Percentiles rank a stretch among this genome's conserved stretches.
phyloP scores from a whole-genome alignment of 2,113 vertebrate genomes.

The Xenopus tropicalis region DNA sequence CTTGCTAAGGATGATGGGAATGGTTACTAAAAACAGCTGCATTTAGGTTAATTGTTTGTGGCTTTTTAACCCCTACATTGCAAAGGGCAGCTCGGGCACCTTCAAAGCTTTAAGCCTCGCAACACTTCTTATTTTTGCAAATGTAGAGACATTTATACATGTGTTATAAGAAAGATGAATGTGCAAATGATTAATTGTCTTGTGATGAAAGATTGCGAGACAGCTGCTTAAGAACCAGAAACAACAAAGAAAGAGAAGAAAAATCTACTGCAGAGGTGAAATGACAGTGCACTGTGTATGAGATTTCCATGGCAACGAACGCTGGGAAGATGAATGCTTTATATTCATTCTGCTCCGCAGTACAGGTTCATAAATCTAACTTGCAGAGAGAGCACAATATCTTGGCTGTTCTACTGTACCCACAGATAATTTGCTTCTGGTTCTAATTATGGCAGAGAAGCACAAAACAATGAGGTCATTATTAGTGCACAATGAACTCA shows the following conservation, averaged over 20 bases:
- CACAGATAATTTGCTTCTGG: slow-evolving; percentile 66
- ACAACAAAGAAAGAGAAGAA: slow-evolving; percentile 66
- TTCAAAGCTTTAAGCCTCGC: too few relatives aligned
- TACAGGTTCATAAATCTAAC: slow-evolving; percentile 82
- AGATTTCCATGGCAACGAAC: slow-evolving; percentile 79
- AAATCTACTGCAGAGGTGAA: slow-evolving; percentile 73
- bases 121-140: too few relatives aligned
- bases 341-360: slow-evolving; percentile 69
- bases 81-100: too few relatives aligned
- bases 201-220: slow-evolving; percentile 62
- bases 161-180: slow-evolving; percentile 7
- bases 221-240: slow-evolving; percentile 77
- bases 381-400: slow-evolving; percentile 72
- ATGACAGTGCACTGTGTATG: slow-evolving; percentile 78
- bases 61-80: too few relatives aligned
- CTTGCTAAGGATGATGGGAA: too few relatives aligned
- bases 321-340: slow-evolving; percentile 72
- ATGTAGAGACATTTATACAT: slow-evolving; percentile 14
- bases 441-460: slow-evolving; percentile 74
- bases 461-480: slow-evolving; percentile 67
- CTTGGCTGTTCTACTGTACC: slow-evolving; percentile 63
- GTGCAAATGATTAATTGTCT: slow-evolving; percentile 60
- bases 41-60: too few relatives aligned
- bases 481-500: slow-evolving; percentile 59
- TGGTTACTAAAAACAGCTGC: not conserved